These are phyloP conservation scores for Argya squamiceps DNA, from an alignment of 2,797 vertebrate genomes.

Conservation along the genomic window DNA sequence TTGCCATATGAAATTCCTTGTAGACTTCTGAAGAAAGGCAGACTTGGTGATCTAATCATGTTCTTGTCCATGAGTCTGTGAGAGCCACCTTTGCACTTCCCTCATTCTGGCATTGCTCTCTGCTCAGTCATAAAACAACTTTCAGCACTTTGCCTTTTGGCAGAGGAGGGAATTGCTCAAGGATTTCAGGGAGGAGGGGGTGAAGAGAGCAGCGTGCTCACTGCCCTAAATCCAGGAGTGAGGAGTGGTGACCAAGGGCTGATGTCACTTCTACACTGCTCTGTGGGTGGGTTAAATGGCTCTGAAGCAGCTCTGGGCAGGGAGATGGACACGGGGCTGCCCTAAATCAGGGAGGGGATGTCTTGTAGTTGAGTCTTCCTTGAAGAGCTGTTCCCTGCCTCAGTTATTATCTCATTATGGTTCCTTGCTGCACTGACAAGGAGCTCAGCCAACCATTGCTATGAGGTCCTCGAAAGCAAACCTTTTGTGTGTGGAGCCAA, in stretches of 20 bases:
- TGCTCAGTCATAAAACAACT: neutral
- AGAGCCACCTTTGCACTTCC: slow-evolving; percentile 22
- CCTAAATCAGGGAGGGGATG: neutral
- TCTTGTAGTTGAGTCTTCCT: fast-evolving
- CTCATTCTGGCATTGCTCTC: slow-evolving; percentile 24
- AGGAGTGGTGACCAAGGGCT: neutral
- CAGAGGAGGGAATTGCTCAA: neutral
- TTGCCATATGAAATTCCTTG: fast-evolving
- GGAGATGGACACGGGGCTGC: neutral
- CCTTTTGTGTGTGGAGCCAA: neutral
- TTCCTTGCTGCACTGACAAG: neutral
- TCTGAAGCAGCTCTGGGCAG: neutral
- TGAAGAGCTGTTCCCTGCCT: neutral
- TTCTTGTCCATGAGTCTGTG: neutral
- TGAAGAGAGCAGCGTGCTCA: fast-evolving
- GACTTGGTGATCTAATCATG: slow-evolving; percentile 8
- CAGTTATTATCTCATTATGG: fast-evolving
- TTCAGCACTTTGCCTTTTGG: slow-evolving; percentile 24
- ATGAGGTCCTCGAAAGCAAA: neutral
- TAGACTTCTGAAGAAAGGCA: neutral
- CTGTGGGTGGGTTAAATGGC: neutral
- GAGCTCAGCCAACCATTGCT: fast-evolving
- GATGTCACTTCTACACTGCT: neutral
- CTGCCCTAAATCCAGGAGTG: neutral
- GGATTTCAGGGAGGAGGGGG: slow-evolving; percentile 1